These are phyloP conservation scores for Oxyruncus cristatus DNA, from an alignment of 2,113 vertebrate species.

Conservation along the genomic window DNA sequence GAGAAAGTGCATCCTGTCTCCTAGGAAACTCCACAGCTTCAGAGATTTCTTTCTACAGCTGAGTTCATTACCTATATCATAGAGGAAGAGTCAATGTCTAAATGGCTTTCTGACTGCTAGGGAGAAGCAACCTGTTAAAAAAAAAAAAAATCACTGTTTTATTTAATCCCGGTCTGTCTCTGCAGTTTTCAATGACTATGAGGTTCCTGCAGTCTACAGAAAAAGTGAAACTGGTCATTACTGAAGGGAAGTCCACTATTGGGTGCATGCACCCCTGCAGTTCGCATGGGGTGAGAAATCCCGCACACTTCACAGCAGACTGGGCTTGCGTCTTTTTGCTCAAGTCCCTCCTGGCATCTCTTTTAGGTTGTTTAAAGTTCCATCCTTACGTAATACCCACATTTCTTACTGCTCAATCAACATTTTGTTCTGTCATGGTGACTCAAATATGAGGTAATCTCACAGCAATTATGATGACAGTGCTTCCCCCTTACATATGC, in stretches of 20 bases:
- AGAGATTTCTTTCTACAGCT: not conserved
- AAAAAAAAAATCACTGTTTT: not conserved
- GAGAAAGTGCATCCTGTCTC: not conserved
- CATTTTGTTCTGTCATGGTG: not conserved
- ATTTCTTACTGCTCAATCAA: not conserved
- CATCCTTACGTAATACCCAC: too few relatives aligned
- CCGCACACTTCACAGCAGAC: fast-evolving
- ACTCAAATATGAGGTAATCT: fast-evolving
- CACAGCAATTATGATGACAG: not conserved
- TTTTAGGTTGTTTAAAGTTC: not conserved
- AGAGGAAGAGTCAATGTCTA: not conserved
- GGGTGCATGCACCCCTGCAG: too few relatives aligned
- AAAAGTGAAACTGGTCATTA: not conserved
- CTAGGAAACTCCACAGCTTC: not conserved
- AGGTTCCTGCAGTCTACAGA: not conserved
- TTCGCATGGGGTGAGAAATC: not conserved
- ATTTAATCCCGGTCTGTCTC: not conserved
- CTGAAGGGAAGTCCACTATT: not conserved
- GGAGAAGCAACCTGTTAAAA: not conserved
- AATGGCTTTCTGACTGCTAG: not conserved
- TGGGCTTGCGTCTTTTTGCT: fast-evolving
- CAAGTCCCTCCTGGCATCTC: not conserved
- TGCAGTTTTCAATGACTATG: not conserved
- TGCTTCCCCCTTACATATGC: not conserved
- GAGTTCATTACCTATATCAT: not conserved